phyloP scores from a whole-genome alignment of 2,113 vertebrate genomes.

The Python bivittatus region DNA sequence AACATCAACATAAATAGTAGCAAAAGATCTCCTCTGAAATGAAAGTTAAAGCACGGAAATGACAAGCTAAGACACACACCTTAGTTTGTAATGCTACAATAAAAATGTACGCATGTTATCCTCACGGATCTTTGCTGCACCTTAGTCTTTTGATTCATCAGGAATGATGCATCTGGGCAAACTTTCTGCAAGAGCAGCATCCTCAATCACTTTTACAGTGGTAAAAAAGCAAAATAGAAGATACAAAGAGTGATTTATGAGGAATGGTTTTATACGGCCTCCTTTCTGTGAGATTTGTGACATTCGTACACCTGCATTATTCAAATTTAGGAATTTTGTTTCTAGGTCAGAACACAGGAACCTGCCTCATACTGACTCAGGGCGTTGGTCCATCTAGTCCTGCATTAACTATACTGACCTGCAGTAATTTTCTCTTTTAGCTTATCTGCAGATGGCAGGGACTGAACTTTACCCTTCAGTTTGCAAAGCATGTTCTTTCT shows the following conservation, averaged over 20 bases:
- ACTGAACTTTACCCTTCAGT: neutral
- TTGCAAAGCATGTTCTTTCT: neutral
- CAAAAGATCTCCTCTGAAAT: neutral
- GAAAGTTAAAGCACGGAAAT: neutral
- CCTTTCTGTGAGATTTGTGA: neutral
- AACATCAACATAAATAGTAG: neutral
- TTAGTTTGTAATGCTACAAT: neutral
- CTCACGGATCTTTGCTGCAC: neutral
- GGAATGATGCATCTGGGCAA: neutral
- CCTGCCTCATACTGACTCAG: neutral
- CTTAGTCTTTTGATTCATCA: neutral
- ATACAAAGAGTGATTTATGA: neutral
- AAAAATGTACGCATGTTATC: neutral
- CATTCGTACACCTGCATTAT: too few species aligned
- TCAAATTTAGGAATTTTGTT: neutral
- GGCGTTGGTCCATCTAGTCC: neutral
- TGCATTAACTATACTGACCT: neutral
- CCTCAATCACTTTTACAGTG: neutral
- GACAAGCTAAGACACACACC: neutral
- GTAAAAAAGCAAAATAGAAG: neutral
- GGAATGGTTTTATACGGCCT: neutral
- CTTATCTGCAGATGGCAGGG: neutral
- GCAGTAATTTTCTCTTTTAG: neutral
- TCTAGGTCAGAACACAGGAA: neutral
- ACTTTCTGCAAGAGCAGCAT: neutral